Base-by-base conservation (phyloP, 1,140 invertebrate species). In the Lithobius niger region DNA sequence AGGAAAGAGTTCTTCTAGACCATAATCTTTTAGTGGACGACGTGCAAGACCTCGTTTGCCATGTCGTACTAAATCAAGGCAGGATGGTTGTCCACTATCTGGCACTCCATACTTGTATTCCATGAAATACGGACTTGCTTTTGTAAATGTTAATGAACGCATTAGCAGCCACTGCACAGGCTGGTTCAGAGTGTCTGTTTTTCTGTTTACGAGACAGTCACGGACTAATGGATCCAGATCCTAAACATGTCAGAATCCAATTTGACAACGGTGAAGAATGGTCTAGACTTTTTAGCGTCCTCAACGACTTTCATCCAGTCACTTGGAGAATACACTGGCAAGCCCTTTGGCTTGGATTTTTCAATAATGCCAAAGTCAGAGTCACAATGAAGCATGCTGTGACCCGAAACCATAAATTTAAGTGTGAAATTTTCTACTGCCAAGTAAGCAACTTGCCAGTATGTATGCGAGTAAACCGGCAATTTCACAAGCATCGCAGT, bases 91-190 rank as follows among this genome's bases (percentile, higher is more conserved):
- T n/a, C n/a, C n/a, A n/a, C n/a, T n/a, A n/a, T n/a, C n/a, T n/a
- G n/a, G n/a, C n/a, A n/a, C n/a, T n/a, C n/a, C n/a, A n/a, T 45
- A 45, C 43, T 45, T 6, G 22, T 45, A 45, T 19, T 45, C 43
- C 43, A 45, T 45, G 4, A 18, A 21, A 6, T 6, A 4, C 4
- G 43, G 43, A 10, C 19, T 45, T 45, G 6, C 43, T 19, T 45
- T 45, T 16, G 3, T 18, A 45, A 45, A 45, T 13, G 6, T 6
- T 36, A n/a, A 45, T 45, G 43, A 18, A 6, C 43, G 4, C 19
- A 45, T 45, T 45, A 6, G 16, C 43, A 45, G 22, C 43, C 18
- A 45, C 4, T 45, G 16, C 4, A 45, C 19, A 45, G 19, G 43
- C 16, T 45, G 43, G 22, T 19, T 19, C 22, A 4, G 16, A 45